Percentiles rank a stretch among this genome's conserved stretches.
These are phyloP conservation scores for Geodia barretti DNA, from an alignment of 37 sponge, comb jelly and placozoan species.

Conservation along the genomic window DNA sequence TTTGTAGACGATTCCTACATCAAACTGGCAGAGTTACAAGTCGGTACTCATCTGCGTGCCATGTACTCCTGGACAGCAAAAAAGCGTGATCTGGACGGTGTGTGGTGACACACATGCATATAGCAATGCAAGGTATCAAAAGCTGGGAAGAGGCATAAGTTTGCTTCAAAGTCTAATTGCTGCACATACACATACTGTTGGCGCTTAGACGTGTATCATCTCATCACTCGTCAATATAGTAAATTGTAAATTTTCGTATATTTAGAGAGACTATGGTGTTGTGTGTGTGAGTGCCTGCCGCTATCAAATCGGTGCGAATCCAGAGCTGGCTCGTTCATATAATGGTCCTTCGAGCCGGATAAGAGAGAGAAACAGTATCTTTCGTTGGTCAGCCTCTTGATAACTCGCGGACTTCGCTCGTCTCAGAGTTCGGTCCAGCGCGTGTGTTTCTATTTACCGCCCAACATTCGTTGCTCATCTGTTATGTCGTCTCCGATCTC, in stretches of 20 bases:
- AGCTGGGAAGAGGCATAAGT: neutral
- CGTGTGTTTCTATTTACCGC: neutral
- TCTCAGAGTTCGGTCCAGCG: neutral
- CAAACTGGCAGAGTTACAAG: no score
- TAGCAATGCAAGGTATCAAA: neutral
- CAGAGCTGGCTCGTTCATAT: constrained; percentile 49
- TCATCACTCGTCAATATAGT: no score
- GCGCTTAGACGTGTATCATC: neutral
- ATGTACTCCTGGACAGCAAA: no score
- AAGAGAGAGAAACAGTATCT: neutral
- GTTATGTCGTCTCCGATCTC: neutral
- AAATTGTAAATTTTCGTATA: neutral
- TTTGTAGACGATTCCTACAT: no score
- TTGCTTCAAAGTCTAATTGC: no score
- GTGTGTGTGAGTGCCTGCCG: neutral
- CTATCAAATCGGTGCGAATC: neutral
- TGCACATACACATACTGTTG: neutral
- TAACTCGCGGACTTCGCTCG: neutral
- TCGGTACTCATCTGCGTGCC: no score
- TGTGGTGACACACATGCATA: no score
- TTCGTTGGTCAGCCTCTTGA: constrained; percentile 21
- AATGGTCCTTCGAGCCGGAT: constrained; percentile 53
- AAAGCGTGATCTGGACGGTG: no score
- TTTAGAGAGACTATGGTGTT: neutral
- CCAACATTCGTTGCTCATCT: neutral